Evolutionary conservation across 2,797 vertebrate genomes (phyloP).

Genomic region (Garrulus glandarius): DNA sequence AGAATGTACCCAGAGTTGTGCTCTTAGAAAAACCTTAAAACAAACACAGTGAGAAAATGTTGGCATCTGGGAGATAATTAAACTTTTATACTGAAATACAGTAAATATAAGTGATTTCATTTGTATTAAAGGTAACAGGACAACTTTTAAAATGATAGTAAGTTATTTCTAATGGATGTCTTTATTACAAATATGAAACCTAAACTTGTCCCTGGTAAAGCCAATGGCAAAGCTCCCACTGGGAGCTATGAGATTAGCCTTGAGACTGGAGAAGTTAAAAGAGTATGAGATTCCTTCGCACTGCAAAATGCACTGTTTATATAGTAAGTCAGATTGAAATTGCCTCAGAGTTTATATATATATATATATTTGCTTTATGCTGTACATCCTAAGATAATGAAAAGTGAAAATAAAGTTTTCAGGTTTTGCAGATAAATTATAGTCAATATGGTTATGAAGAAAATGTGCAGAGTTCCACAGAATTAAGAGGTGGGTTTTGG

Average conservation of each 20-base stretch:
- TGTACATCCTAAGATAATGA: neutral
- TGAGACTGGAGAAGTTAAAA: neutral
- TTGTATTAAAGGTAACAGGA: neutral
- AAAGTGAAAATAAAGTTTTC: neutral
- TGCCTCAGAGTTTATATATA: neutral
- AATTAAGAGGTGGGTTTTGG: neutral
- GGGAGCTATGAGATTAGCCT: neutral
- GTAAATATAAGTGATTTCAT: neutral
- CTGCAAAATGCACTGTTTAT: neutral
- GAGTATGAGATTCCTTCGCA: neutral
- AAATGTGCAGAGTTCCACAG: neutral
- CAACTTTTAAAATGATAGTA: neutral
- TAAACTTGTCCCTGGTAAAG: neutral
- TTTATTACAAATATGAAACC: neutral
- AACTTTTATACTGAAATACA: neutral
- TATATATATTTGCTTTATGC: neutral
- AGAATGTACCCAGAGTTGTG: neutral
- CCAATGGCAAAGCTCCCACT: neutral
- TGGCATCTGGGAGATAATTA: neutral
- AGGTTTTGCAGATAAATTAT: neutral
- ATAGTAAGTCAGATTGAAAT: neutral
- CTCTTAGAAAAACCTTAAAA: neutral
- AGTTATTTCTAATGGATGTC: neutral
- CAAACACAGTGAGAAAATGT: neutral
- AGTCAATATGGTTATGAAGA: neutral